These are phyloP conservation scores for Cheirogaleus medius DNA, from an alignment of 2,113 vertebrate genomes.

Conservation along the genomic window DNA sequence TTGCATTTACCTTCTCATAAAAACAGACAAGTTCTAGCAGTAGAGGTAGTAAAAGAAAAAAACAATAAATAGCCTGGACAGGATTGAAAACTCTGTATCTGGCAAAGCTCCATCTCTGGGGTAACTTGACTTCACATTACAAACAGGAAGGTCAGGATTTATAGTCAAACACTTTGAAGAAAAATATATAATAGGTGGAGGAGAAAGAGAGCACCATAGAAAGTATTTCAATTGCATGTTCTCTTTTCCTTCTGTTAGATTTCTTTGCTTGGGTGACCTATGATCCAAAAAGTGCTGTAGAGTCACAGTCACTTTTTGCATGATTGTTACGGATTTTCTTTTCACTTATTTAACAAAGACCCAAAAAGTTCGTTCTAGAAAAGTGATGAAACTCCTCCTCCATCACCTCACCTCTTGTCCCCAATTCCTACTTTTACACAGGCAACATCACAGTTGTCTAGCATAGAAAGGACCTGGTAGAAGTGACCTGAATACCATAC, in stretches of 20 bases:
- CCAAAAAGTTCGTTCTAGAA: neutral
- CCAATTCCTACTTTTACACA: neutral
- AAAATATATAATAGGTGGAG: neutral
- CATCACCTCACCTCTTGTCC: neutral
- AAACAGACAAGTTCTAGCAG: neutral
- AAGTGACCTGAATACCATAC: neutral
- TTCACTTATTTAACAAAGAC: neutral
- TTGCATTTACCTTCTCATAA: neutral
- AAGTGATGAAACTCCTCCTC: neutral
- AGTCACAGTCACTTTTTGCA: neutral
- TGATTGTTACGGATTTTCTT: neutral
- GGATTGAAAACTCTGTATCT: neutral
- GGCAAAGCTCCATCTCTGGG: neutral
- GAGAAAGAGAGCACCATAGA: neutral
- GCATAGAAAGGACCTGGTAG: neutral
- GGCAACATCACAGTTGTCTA: neutral
- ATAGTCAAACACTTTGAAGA: neutral
- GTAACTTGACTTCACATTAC: neutral
- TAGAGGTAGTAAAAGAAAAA: neutral
- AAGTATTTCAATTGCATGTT: neutral
- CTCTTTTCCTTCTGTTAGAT: neutral
- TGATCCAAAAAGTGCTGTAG: neutral
- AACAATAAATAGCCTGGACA: neutral
- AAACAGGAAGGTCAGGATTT: neutral
- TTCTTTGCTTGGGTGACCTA: neutral